Conservation (phyloP, 2,888 invertebrate genomes). For the Neoascia interrupta region DNA sequence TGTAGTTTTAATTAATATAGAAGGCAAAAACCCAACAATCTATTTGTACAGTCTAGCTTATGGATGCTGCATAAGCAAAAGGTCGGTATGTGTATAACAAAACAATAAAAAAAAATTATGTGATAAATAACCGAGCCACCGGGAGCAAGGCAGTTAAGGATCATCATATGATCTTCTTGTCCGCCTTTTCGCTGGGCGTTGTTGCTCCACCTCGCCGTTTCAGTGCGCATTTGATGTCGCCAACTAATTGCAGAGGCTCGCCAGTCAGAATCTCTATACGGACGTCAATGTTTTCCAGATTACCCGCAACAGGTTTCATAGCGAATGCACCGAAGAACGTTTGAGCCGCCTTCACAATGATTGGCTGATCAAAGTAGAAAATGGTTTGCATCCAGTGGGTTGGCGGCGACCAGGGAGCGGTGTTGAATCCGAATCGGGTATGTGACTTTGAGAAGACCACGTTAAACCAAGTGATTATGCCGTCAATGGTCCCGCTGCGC, state of each 20-base stretch:
- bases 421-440: conserved; percentile 97
- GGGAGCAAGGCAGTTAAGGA: too few relatives aligned
- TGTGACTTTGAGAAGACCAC: conserved; percentile 99
- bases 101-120: neutral
- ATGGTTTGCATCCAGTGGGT: conserved; percentile 98
- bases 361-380: conserved; percentile 96
- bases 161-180: too few relatives aligned
- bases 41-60: conserved; percentile 5
- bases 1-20: conserved; percentile 11
- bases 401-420: conserved; percentile 96
- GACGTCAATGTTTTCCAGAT: conserved; percentile 68
- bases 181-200: neutral
- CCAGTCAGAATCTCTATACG: conserved; percentile 66
- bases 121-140: neutral
- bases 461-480: conserved; percentile 97
- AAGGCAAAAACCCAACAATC: neutral
- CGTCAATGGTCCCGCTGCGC: conserved; percentile 95
- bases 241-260: conserved; percentile 49
- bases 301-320: conserved; percentile 80
- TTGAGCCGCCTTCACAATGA: conserved; percentile 94
- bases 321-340: conserved; percentile 92
- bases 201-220: conserved; percentile 2
- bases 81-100: conserved; percentile 4
- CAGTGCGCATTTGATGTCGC: conserved; percentile 38
- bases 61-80: conserved; percentile 31